These are phyloP conservation scores for Sylvilagus bachmani DNA, from an alignment of 2,113 vertebrate species.

Conservation along the genomic window DNA sequence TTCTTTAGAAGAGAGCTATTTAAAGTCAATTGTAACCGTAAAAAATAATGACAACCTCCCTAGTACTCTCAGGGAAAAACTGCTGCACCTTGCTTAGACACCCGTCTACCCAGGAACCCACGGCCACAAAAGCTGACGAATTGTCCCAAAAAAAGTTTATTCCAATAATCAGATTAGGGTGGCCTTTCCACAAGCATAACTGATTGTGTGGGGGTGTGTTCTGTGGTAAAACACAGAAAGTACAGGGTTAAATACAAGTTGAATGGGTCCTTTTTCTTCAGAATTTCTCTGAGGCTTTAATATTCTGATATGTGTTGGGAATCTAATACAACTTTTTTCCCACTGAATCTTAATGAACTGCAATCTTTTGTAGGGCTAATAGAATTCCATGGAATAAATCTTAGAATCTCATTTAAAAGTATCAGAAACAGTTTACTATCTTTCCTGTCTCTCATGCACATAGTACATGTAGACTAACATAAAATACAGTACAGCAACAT, in stretches of 20 bases:
- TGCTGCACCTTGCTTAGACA: not conserved
- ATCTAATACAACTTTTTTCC: not conserved
- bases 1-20: slow-evolving; percentile 10
- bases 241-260: not conserved
- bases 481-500: not conserved
- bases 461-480: not conserved
- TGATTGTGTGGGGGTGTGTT: not conserved
- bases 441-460: not conserved
- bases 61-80: slow-evolving; percentile 47
- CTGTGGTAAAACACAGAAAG: not conserved
- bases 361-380: not conserved
- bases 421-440: not conserved
- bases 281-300: slow-evolving; percentile 31
- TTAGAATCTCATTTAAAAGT: not conserved
- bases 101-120: not conserved
- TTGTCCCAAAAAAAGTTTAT: slow-evolving; percentile 33
- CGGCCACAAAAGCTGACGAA: not conserved
- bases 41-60: slow-evolving; percentile 31
- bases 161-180: slow-evolving; percentile 65
- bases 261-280: not conserved
- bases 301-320: not conserved
- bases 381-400: not conserved
- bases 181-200: not conserved
- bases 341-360: not conserved
- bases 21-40: not conserved